Base-by-base conservation (phyloP, 2,113 vertebrate species). In the Microtus ochrogaster region DNA sequence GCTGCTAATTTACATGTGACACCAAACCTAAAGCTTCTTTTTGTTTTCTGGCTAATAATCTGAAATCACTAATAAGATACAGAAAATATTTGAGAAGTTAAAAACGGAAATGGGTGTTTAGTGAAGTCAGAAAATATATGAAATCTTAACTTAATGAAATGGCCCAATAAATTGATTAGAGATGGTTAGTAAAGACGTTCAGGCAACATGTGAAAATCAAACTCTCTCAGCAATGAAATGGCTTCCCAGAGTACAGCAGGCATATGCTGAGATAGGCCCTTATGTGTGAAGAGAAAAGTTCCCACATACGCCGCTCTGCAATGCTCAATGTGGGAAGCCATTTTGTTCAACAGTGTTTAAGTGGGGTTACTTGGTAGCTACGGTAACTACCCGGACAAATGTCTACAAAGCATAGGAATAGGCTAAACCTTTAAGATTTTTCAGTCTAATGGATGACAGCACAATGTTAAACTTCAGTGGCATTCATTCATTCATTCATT, bases 391-490 rank as follows among this genome's bases (percentile, higher is more conserved):
- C 33, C 36, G 68, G 91, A 94, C 49, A 91, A 65, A 33, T 83
- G 14, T n/a, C 52, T 41, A 28, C 17, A 70, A 88, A 95, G 81
- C 9, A 73, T 24, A 17, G 93, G 41, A 96, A 91, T 4, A 92
- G n/a, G 36, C n/a, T 61, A 61, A 21, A 63, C 33, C 86, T 63
- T 63, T 4, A 76, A 44, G 47, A 14, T 10, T 61, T 24, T 36
- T 76, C 36, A 89, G 21, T 63, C 58, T 44, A 63, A 89, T 47
- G 39, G 14, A 91, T 85, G 63, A 74, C 12, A 74, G 17, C 30
- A 90, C 77, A 39, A 86, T 85, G 77, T 92, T 74, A 87, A 90
- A 39, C n/a, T 39, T 92, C 65, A 74, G 73, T 88, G 49, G 70
- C 28, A 95, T 58, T 22, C 11, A 78, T 93, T 94, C 36, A 92